These are phyloP conservation scores for Pedionomus torquatus DNA, from an alignment of 2,113 vertebrate genomes.

Conservation along the genomic window DNA sequence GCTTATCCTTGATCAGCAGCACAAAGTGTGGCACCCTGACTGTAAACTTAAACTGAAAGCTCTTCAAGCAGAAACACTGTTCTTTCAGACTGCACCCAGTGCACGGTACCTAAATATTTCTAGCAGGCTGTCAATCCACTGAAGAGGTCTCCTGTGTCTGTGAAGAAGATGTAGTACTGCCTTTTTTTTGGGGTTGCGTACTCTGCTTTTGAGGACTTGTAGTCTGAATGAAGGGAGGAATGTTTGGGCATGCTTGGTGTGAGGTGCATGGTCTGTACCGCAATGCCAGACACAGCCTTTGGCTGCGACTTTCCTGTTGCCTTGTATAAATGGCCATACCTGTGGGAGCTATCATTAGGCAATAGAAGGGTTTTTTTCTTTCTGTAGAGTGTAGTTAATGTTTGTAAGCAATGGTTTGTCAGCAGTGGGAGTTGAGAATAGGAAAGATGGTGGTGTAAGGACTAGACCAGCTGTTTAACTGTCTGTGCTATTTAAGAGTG, in stretches of 20 bases:
- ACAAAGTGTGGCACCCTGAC: not conserved
- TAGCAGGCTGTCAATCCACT: not conserved
- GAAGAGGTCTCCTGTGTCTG: not conserved
- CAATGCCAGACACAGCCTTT: not conserved
- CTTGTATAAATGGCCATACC: not conserved
- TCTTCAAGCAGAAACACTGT: not conserved
- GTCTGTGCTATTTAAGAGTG: not conserved
- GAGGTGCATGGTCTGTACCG: not conserved
- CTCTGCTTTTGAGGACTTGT: not conserved
- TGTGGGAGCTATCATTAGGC: not conserved
- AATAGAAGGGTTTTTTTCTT: not conserved
- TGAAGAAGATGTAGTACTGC: not conserved
- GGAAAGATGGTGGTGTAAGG: not conserved
- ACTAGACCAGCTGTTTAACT: not conserved
- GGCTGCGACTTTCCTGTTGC: not conserved
- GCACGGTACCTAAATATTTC: not conserved
- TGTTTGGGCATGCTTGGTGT: not conserved
- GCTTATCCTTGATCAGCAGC: not conserved
- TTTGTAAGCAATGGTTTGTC: not conserved
- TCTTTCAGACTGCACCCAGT: not conserved
- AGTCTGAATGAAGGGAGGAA: not conserved
- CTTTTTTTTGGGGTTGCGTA: not conserved
- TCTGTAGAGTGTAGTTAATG: not conserved
- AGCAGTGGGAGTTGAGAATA: not conserved
- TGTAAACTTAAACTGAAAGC: not conserved